These are phyloP conservation scores for Tenthredo amoena DNA, from an alignment of 2,888 invertebrate species.

Conservation along the genomic window DNA sequence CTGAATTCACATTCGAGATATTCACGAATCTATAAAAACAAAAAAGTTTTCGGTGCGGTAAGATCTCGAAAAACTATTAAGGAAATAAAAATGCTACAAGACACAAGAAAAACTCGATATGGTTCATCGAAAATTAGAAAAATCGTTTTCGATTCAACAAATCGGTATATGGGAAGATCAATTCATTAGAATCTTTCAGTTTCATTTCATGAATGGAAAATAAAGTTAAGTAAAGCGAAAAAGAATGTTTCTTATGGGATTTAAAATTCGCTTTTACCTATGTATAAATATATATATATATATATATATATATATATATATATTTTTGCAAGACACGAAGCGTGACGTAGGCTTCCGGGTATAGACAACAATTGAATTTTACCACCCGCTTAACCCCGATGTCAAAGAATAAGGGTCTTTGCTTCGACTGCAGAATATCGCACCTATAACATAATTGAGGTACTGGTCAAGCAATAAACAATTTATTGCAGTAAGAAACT, in stretches of 20 bases:
- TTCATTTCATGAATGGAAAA: no score
- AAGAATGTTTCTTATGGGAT: background rate
- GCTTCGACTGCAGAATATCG: conserved; percentile 27
- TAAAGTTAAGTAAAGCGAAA: background rate
- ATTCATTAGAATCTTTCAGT: no score
- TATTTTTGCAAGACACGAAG: background rate
- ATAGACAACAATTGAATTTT: conserved; percentile 30
- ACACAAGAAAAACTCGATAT: no score
- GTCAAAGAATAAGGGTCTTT: conserved; percentile 14
- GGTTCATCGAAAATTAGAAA: no score
- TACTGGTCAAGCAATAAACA: conserved; percentile 31
- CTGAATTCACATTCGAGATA: no score
- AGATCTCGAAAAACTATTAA: no score
- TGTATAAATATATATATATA: background rate
- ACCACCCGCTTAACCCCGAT: conserved; percentile 39
- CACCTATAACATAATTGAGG: conserved; percentile 35
- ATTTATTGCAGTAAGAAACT: conserved; percentile 6
- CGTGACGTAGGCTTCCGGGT: conserved; percentile 18
- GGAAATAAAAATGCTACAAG: no score
- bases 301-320: background rate
- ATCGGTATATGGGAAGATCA: no score
- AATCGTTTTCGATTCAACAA: no score
- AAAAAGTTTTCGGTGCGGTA: no score
- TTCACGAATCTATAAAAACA: no score
- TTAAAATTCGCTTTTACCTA: background rate